Evolutionary conservation across 2,888 invertebrate genomes (phyloP), one percentile per base, ranked within the genome.

Genomic region (Drosophila sordidapex): DNA sequence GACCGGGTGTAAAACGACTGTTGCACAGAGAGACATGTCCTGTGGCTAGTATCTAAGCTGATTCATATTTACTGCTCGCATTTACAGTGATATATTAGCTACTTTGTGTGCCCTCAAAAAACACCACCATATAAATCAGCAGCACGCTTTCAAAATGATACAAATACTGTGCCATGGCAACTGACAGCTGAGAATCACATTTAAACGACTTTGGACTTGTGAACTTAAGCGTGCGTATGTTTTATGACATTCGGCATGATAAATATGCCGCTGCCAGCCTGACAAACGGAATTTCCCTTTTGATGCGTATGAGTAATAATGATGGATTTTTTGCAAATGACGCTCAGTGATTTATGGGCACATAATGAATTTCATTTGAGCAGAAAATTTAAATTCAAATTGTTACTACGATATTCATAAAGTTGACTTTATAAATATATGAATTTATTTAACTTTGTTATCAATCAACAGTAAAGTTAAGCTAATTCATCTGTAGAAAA

Each of bases 31-130:
- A 35, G 40, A 38, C 46, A 52, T 67, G 40, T 74, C 72, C 66
- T 57, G 48, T 54, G 58, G 36, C 53, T 25, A 53, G 40, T 35
- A 25, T 56, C 46, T 66, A 53, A 69, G 56, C 72, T 52, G 49
- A 65, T 63, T 71, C 59, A 53, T 71, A 67, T 72, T 81, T 79
- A 65, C 81, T 67, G 60, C 66, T 72, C 67, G 60, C 66, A 75
- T 77, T 81, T 83, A 70, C 70, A 73, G 65, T 83, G 72, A 87
- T 71, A 74, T 82, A 83, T 87, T 79, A 51, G 65, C 62, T 58
- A 33, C 75, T 56, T 57, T 68, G 43, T 64, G 51, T 49, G 70
- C 71, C 65, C 62, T 71, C 61, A 25, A 67, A 61, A 57, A 38
- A 53, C 31, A 38, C 29, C 27, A 46, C 21, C 48, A 63, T 43